phyloP scores from a whole-genome alignment of 2,888 invertebrate species.

The Diadegma fenestrale region DNA sequence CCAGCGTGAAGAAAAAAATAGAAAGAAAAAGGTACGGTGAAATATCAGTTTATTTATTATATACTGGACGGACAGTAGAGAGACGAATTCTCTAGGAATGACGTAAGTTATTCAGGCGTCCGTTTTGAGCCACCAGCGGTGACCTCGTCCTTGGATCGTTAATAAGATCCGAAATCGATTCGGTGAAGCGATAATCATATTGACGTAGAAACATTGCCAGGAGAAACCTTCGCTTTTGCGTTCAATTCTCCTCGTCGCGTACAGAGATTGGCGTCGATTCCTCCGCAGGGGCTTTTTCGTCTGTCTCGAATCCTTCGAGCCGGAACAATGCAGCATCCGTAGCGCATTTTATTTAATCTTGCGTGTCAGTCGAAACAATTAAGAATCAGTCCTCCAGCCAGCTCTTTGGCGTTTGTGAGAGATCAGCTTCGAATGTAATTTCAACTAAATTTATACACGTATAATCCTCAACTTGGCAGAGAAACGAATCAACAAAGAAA shows the following conservation, averaged over 20 bases:
- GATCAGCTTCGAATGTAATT: slow-evolving; percentile 15
- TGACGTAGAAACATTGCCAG: slow-evolving; percentile 31
- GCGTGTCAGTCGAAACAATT: slow-evolving; percentile 42
- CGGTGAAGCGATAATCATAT: slow-evolving; percentile 47
- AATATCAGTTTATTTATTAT: slow-evolving; percentile 1
- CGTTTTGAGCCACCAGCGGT: background rate
- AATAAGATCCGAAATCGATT: slow-evolving; percentile 53
- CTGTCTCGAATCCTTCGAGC: slow-evolving; percentile 10
- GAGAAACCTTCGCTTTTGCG: slow-evolving; percentile 45
- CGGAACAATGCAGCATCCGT: slow-evolving; percentile 54
- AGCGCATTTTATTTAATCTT: slow-evolving; percentile 22
- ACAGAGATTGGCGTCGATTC: slow-evolving; percentile 11
- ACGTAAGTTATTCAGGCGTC: slow-evolving; percentile 18
- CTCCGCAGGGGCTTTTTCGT: slow-evolving; percentile 9
- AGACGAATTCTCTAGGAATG: slow-evolving; percentile 41
- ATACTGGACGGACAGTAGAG: background rate
- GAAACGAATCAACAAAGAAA: slow-evolving; percentile 30
- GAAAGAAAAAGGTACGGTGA: background rate
- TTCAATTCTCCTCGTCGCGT: slow-evolving; percentile 9
- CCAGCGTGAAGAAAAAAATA: background rate
- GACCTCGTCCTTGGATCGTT: slow-evolving; percentile 54
- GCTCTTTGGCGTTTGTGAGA: background rate
- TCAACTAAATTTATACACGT: slow-evolving; percentile 5
- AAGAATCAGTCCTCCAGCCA: slow-evolving; percentile 13
- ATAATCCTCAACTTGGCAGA: slow-evolving; percentile 10